Percentiles rank a stretch among this genome's conserved stretches.
phyloP scores from a whole-genome alignment of 1,140 invertebrate genomes.

The Planococcus citri region DNA sequence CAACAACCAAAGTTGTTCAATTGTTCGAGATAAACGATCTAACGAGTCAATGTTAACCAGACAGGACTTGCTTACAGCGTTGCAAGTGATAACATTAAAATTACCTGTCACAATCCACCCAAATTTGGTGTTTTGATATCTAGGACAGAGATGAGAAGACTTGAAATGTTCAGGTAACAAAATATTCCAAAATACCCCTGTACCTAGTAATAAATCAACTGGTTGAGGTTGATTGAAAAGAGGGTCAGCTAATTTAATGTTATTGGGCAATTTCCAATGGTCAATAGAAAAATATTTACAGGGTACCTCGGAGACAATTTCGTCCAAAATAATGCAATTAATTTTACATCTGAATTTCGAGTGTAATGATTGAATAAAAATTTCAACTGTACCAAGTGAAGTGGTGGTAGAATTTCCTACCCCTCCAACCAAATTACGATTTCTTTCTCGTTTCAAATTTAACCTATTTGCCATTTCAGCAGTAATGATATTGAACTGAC shows the following conservation, averaged over 20 bases:
- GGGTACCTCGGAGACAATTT: neutral
- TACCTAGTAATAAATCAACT: neutral
- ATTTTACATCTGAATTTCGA: neutral
- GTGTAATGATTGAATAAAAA: neutral
- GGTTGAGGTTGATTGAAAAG: neutral
- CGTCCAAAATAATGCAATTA: neutral
- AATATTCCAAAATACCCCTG: no score
- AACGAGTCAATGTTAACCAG: no score
- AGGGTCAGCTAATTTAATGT: neutral
- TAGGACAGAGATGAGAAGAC: neutral
- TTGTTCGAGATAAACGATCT: neutral
- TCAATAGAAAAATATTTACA: neutral
- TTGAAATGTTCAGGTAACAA: neutral
- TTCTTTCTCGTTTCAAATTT: neutral
- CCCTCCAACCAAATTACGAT: neutral
- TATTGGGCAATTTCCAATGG: neutral
- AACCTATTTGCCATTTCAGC: neutral
- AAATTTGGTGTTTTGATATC: neutral
- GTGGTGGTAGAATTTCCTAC: neutral
- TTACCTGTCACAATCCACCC: neutral
- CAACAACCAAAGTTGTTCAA: neutral
- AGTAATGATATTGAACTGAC: neutral
- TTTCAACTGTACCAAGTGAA: no score
- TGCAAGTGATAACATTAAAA: neutral
- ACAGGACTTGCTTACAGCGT: neutral